Base-by-base conservation (phyloP, 1,140 invertebrate genomes). In the Drosophila lowei region DNA sequence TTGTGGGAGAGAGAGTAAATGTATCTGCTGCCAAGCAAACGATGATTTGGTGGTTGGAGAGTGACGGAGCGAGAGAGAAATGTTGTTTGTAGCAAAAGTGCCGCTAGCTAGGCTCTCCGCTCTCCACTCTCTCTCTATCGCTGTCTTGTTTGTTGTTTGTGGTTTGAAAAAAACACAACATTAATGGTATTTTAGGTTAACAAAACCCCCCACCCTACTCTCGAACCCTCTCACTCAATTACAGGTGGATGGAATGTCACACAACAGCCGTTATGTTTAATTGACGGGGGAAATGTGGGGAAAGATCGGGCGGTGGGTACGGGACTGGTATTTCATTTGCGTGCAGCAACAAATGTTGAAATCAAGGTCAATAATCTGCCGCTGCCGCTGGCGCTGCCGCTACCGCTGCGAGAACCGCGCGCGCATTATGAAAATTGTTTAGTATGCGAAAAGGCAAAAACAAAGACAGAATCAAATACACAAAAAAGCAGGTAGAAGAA, bases 291-390 rank as follows among this genome's bases (percentile, higher is more conserved):
- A 9, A 11, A 34, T 34, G 30, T 3, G 8, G 0, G 28, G 30
- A 34, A 11, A 34, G 9, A 34, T 13, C 34, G 34, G 11, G 9
- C 34, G 34, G 11, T 5, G 3, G 34, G 11, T 11, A 38, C 34
- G 34, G 11, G 34, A 13, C 34, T 13, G 34, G 34, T 56, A 59
- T 48, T 63, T 52, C 59, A 59, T 48, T 63, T 52, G 70, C 71
- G 74, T 81, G 73, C 54, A 66, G 55, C 67, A 77, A 75, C 58
- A 79, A 73, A 72, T 73, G 56, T 71, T 88, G 72, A 38, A 73
- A 88, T 84, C 83, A 88, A 88, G 83, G 83, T 88, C 83, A 88
- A 88, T 88, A 88, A 88, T 88, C 83, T 88, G 64, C 46, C 53
- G 38, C 68, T 49, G 11, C 11, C 34, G 34, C 34, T 38, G 34